Evolutionary conservation across 2,888 invertebrate genomes (phyloP), one percentile per base, ranked within the genome.

Genomic region (Conomelus anceps): DNA sequence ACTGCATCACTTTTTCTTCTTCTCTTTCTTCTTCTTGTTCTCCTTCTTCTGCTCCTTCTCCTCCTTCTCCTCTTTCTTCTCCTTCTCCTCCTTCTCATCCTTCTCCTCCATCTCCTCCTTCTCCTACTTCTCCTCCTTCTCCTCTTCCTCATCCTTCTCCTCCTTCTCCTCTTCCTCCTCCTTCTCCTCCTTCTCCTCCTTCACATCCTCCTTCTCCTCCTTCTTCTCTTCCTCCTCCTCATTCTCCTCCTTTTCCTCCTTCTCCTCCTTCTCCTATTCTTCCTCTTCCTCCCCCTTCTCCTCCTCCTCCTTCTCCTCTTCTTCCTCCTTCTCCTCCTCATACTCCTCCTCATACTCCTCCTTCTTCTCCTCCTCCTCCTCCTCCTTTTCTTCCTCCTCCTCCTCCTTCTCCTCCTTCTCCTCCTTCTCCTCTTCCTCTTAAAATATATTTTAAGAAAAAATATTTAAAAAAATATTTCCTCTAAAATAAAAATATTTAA

Each of bases 41-140:
- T 88, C 34, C 23, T 88, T 63, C 41, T 41, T 88, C 34, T 88
- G 17, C 41, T 41, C 41, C 88, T 88, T 23, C 41, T 41, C 41
- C 88, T 34, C 34, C 41, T 22, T 11, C 88, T 88, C 88, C 41
- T 41, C 34, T 17, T 34, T 17, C 22, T 41, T 24, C 34, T 88
- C 17, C 22, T 22, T 34, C 34, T 4, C 17, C 26, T 26, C 4
- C 26, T 11, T 34, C 34, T 3, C 17, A 17, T 9, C 17, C 17
- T 17, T n/a, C 88, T 29, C 26, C 22, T 22, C 17, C 34, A 1
- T 41, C 41, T 41, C 29, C 88, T 24, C 26, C 34, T 13, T 34
- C 34, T 13, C 17, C 34, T 34, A 3, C 4, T 34, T 17, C 34
- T 9, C 34, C 34, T 34, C 87, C 22, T 22, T 20, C 88, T 88